phyloP scores from a whole-genome alignment of 2,797 vertebrate genomes.

The Tragelaphus oryx region DNA sequence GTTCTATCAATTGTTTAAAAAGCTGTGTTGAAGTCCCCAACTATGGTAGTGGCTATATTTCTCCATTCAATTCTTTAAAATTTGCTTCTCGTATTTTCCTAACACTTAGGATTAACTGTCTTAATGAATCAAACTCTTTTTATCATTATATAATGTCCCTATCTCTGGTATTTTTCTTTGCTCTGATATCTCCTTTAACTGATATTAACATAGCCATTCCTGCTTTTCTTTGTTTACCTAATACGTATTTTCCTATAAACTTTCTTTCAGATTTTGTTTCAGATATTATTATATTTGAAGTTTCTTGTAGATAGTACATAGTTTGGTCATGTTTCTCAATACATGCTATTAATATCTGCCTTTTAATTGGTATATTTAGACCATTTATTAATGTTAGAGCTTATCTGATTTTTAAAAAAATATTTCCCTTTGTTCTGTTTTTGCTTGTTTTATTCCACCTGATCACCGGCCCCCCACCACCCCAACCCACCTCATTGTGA shows the following conservation, averaged over 20 bases:
- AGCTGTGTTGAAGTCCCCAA: not conserved
- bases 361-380: not conserved
- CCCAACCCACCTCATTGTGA: not conserved
- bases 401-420: not conserved
- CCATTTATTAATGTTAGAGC: not conserved
- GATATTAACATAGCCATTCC: not conserved
- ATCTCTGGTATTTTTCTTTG: not conserved
- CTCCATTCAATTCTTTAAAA: not conserved
- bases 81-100: not conserved
- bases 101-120: not conserved
- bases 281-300: not conserved
- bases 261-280: not conserved
- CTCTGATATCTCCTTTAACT: not conserved
- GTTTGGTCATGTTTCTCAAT: not conserved
- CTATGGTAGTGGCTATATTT: not conserved
- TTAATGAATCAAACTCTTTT: not conserved
- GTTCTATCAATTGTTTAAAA: not conserved
- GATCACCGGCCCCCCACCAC: fast-evolving
- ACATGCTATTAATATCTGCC: not conserved
- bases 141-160: not conserved
- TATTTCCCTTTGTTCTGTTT: not conserved
- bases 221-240: not conserved
- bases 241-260: not conserved
- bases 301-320: not conserved
- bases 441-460: not conserved